Evolutionary conservation across 2,888 invertebrate genomes (phyloP).

Genomic region (Volucella inanis): DNA sequence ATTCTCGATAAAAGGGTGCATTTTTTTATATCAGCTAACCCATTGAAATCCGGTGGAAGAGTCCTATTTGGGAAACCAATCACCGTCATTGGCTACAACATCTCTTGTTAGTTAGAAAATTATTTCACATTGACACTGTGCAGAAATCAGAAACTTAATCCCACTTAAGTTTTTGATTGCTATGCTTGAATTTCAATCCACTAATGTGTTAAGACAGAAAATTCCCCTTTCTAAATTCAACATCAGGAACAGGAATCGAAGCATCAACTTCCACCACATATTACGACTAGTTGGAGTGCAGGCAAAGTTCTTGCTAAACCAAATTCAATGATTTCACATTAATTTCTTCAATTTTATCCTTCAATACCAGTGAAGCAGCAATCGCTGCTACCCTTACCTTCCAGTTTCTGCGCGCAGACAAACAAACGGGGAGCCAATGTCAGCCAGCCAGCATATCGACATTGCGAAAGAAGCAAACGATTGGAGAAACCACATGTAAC

Average conservation of each 20-base stretch:
- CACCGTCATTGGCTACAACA: not conserved
- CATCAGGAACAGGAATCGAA: not conserved
- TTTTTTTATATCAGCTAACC: too few species aligned
- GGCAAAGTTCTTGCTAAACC: constrained; percentile 71
- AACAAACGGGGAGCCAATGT: constrained; percentile 63
- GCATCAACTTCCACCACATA: not conserved
- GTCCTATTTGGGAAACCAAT: constrained; percentile 1
- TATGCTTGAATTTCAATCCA: constrained; percentile 63
- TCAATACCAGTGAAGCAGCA: constrained; percentile 68
- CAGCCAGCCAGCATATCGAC: constrained; percentile 50
- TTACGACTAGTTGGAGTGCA: constrained; percentile 15
- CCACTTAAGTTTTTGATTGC: constrained; percentile 53
- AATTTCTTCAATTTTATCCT: constrained; percentile 74
- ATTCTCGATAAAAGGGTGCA: not conserved
- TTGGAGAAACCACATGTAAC: constrained; percentile 73
- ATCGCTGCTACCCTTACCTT: constrained; percentile 45
- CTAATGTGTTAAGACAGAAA: constrained; percentile 72
- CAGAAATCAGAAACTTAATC: constrained; percentile 54
- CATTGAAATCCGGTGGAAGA: too few species aligned
- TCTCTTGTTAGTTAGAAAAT: constrained; percentile 6
- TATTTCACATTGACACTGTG: constrained; percentile 54
- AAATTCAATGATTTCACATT: constrained; percentile 74
- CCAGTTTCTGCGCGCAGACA: constrained; percentile 36
- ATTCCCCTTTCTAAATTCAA: constrained; percentile 37
- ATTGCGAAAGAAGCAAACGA: constrained; percentile 66